Conservation (phyloP, 92 coral and sea anemone genomes). For the Heliopora coerulea region DNA sequence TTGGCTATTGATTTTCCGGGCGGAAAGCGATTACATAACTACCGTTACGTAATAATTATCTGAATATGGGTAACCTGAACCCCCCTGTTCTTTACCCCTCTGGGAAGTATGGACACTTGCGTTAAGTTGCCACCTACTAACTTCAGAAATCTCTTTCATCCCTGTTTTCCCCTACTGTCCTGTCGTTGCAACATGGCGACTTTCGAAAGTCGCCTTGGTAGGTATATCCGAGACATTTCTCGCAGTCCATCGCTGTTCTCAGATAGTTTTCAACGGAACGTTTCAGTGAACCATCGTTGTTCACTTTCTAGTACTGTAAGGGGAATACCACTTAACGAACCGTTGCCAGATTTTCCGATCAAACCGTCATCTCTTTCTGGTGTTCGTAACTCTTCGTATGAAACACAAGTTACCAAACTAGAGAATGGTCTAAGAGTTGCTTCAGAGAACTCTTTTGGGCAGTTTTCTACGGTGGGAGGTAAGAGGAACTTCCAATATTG, state of each 20-base stretch:
- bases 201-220: background rate
- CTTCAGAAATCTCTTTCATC: too few relatives aligned
- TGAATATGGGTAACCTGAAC: too few relatives aligned
- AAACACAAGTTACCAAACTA: slow-evolving; percentile 75
- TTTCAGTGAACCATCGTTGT: background rate
- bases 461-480: slow-evolving; percentile 98
- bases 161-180: background rate
- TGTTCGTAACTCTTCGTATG: slow-evolving; percentile 46
- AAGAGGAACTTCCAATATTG: slow-evolving; percentile 32
- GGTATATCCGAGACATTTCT: background rate
- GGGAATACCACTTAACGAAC: slow-evolving; percentile 66
- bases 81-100: too few relatives aligned
- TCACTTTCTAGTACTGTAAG: background rate
- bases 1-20: too few relatives aligned
- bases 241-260: background rate
- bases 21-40: too few relatives aligned
- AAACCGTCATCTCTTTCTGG: slow-evolving; percentile 53
- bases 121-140: too few relatives aligned
- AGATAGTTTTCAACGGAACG: background rate
- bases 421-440: slow-evolving; percentile 95
- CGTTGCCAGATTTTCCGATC: slow-evolving; percentile 62
- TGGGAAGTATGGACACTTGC: too few relatives aligned
- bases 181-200: background rate
- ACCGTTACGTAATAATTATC: too few relatives aligned
- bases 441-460: slow-evolving; percentile 96